Base-by-base conservation (phyloP, 2,888 invertebrate genomes). In the Prosapia bicincta region DNA sequence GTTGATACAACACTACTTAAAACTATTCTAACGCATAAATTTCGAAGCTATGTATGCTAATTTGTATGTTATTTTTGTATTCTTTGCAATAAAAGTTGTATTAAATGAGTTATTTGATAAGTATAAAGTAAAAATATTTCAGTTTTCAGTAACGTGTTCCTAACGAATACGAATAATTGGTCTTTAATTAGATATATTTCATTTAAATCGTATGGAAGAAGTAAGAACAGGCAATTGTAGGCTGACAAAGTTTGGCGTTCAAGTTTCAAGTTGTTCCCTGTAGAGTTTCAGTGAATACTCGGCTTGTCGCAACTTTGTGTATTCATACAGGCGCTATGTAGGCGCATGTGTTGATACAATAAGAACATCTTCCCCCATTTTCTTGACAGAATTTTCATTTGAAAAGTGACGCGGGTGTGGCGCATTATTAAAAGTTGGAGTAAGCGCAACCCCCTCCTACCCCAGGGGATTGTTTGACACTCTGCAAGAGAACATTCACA, bases 331-430 rank as follows among this genome's bases (percentile, higher is more conserved):
- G 54, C 54, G 54, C 54, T 20, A 54, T 54, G 54, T 54, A 54
- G 54, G 54, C 26, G 68, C 75, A 71, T 66, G 68, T 71, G 75
- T 75, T 66, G 65, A 54, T 26, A 74, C 74, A 70, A 74, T 74
- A 73, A 69, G 68, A 54, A 74, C 54, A 74, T 69, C 68, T 74
- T 30, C 75, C 69, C 38, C 30, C 66, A 30, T n/a, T 70, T 43
- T 70, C 75, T 75, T 75, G 75, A 75, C 75, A 75, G 75, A 67
- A 54, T 75, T 75, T 75, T 75, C 75, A 75, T 75, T 75, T 75
- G 74, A 74, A 74, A 54, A 74, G 65, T 74, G 74, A 74, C 74
- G 69, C 74, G 74, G 74, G 69, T 74, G 74, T 32, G 74, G 74
- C 69, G 74, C 69, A 69, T 74, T 74, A 74, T 74, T 74, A 74